Percentiles rank a stretch among this genome's conserved stretches.
Evolutionary conservation across 2,888 invertebrate species (phyloP).

Genomic region (Lapara coniferarum): DNA sequence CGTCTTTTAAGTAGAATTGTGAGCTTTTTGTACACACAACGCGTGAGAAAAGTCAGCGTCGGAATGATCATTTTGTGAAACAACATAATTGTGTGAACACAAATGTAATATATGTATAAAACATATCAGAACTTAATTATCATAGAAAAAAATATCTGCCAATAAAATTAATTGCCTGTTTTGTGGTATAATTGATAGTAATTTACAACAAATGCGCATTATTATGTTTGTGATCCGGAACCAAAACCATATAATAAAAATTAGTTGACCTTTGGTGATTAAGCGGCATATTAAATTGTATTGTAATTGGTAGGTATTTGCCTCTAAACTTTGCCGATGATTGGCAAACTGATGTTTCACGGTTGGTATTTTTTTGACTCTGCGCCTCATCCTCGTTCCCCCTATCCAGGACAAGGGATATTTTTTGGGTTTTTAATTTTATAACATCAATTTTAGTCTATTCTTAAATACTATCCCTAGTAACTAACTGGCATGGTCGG

Average conservation of each 20-base stretch:
- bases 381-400: too few relatives aligned
- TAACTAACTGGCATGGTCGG: too few relatives aligned
- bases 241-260: slow-evolving; percentile 30
- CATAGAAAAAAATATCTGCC: slow-evolving; percentile 10
- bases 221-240: slow-evolving; percentile 31
- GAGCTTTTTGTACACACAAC: slow-evolving; percentile 18
- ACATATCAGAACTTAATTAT: slow-evolving; percentile 26
- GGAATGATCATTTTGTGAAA: slow-evolving; percentile 28
- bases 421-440: too few relatives aligned
- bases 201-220: slow-evolving; percentile 27
- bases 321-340: slow-evolving; percentile 33
- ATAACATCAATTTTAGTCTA: too few relatives aligned
- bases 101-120: slow-evolving; percentile 26
- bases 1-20: slow-evolving; percentile 20
- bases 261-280: slow-evolving; percentile 39
- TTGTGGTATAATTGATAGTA: slow-evolving; percentile 20
- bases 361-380: slow-evolving; percentile 26
- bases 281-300: slow-evolving; percentile 42
- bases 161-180: slow-evolving; percentile 22
- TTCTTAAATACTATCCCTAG: too few relatives aligned
- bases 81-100: slow-evolving; percentile 29
- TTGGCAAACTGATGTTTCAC: slow-evolving; percentile 30
- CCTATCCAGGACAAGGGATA: too few relatives aligned
- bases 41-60: slow-evolving; percentile 27
- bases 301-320: slow-evolving; percentile 41